Evolutionary conservation across 2,113 vertebrate genomes (phyloP), one percentile per base, ranked within the genome.

Genomic region (Pedionomus torquatus): DNA sequence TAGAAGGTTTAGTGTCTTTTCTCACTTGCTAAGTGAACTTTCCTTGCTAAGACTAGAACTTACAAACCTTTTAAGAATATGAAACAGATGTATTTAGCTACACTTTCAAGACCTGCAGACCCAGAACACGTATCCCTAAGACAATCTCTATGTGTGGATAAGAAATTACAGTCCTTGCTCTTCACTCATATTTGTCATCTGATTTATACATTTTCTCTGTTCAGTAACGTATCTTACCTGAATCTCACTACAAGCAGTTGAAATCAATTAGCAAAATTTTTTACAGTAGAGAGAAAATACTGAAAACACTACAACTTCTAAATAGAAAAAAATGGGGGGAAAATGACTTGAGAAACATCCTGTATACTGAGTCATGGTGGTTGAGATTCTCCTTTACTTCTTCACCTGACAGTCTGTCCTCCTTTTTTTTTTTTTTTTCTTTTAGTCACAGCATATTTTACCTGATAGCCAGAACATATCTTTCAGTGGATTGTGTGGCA

Each of bases 381-480:
- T 57, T 82, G 52, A 90, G 35, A 80, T 80, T 90, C 26, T 83
- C 31, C 82, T 70, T 88, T 44, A 28, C 52, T 83, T 78, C 61
- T 85, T 92, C 33, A 66, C 31, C 55, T 61, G 55, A 65, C 44
- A 90, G 9, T 13, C 44, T 69, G 17, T 89, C 44, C 41, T 75
- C 12, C 16, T 10, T 37, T 44, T 58, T 39, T 66, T 28, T 39
- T 51, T 72, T 51, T 25, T 25, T 77, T 33, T 51, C 39, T 46
- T 24, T 35, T 75, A 83, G 41, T 89, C 52, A 68, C 49, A 82
- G 57, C n/a, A 43, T 91, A 75, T 94, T 93, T 93, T 88, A 92
- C 30, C 11, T 86, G 48, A 58, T 95, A 51, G 13, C 79, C 54
- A 83, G 71, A 91, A 88, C 33, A 35, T 80, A 82, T 43, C 87